These are phyloP conservation scores for Crotalus helleri DNA, from an alignment of 2,113 vertebrate species.

Conservation along the genomic window DNA sequence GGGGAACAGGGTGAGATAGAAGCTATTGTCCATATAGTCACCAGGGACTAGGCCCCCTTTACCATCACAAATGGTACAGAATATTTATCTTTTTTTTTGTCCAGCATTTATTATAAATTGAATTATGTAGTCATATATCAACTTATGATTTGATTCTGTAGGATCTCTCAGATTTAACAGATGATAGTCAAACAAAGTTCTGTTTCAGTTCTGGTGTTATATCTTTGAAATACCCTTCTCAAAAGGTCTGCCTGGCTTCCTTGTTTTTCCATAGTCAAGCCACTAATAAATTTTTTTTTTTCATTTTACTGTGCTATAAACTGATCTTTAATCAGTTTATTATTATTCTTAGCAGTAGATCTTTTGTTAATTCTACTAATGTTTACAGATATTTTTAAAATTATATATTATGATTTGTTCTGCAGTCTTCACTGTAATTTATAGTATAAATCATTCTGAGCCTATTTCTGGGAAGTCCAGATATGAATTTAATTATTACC, in stretches of 20 bases:
- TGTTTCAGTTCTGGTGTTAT: neutral
- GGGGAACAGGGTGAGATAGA: neutral
- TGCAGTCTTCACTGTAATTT: neutral
- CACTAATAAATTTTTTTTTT: neutral
- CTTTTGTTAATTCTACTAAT: neutral
- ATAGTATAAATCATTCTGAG: neutral
- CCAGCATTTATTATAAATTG: neutral
- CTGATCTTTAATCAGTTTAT: neutral
- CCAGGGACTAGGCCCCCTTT: neutral
- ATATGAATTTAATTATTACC: neutral
- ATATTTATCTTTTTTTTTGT: neutral
- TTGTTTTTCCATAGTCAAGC: neutral
- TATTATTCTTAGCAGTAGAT: neutral
- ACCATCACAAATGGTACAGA: neutral
- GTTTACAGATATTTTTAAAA: neutral
- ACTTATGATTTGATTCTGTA: neutral
- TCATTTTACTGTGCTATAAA: neutral
- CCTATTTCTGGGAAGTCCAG: neutral
- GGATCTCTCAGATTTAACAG: neutral
- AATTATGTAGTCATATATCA: neutral
- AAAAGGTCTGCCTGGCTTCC: neutral
- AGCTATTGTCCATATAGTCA: neutral
- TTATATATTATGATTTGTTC: neutral
- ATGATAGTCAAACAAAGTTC: neutral
- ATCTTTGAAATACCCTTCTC: neutral